Conservation (phyloP, 1,140 invertebrate genomes). For the Vanessa tameamea region DNA sequence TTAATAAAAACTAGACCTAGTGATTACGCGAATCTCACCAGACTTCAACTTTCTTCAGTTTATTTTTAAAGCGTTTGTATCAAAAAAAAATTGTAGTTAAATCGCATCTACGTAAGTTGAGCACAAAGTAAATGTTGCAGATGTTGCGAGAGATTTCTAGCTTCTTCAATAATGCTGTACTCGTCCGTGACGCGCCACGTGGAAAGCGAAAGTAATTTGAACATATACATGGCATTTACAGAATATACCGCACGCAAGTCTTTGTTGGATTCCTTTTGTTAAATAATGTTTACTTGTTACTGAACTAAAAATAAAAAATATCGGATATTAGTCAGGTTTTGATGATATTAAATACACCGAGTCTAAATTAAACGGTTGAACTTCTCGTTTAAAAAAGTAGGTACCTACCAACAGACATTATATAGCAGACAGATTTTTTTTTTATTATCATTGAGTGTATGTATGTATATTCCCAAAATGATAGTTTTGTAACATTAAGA, state of each 20-base stretch:
- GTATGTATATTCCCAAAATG: too few relatives aligned
- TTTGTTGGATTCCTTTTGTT: not conserved
- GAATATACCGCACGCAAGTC: not conserved
- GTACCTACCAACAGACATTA: too few relatives aligned
- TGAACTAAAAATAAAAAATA: not conserved
- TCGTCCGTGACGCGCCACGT: constrained; percentile 1
- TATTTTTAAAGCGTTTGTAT: too few relatives aligned
- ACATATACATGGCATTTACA: not conserved
- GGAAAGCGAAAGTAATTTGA: constrained; percentile 9
- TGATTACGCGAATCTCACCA: too few relatives aligned
- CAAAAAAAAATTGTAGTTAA: too few relatives aligned
- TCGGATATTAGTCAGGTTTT: not conserved
- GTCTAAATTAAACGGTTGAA: not conserved
- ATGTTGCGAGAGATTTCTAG: constrained; percentile 10
- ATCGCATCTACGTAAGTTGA: too few relatives aligned
- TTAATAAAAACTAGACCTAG: too few relatives aligned
- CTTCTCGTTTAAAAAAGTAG: too few relatives aligned
- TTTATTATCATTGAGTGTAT: too few relatives aligned
- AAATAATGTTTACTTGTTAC: not conserved
- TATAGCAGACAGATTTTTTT: too few relatives aligned
- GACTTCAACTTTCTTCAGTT: too few relatives aligned
- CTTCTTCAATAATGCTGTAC: constrained; percentile 7
- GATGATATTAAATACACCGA: not conserved
- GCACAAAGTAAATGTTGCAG: not conserved
- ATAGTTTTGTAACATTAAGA: too few relatives aligned